Conservation (phyloP, 2,888 invertebrate genomes). For the Zygothrica quintamaculata region DNA sequence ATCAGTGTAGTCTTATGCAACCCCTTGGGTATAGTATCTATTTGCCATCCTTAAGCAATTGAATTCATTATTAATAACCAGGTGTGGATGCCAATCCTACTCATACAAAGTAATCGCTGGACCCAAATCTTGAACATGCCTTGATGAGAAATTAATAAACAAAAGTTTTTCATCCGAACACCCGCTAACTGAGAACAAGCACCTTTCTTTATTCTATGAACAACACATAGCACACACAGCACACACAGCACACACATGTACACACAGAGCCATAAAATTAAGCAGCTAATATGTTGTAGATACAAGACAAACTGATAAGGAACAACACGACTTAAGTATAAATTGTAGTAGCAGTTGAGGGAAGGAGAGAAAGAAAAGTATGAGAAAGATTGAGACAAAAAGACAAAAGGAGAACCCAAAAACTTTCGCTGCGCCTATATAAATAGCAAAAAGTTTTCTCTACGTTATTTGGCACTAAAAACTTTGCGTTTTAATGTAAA, state of each 20-base stretch:
- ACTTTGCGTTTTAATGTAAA: constrained; percentile 73
- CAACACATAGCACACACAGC: no score
- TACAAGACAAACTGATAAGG: constrained; percentile 61
- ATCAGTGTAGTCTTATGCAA: constrained; percentile 10
- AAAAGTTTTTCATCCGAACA: constrained; percentile 61
- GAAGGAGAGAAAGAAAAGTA: constrained; percentile 14
- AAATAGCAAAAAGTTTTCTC: constrained; percentile 66
- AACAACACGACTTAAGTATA: not conserved
- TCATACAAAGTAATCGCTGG: constrained; percentile 10
- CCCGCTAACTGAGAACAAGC: constrained; percentile 24
- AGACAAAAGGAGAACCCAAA: constrained; percentile 42
- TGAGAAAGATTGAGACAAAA: constrained; percentile 28
- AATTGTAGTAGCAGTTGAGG: no score
- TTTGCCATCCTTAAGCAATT: constrained; percentile 9
- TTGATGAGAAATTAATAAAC: constrained; percentile 72
- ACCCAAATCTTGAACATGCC: constrained; percentile 43
- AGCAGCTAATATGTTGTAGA: constrained; percentile 75
- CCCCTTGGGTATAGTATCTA: no score
- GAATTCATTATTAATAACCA: constrained; percentile 33
- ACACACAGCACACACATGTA: constrained; percentile 16
- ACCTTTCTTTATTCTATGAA: constrained; percentile 22
- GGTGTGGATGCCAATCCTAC: not conserved
- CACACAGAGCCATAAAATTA: constrained; percentile 50
- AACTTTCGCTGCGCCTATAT: constrained; percentile 64
- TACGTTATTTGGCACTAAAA: constrained; percentile 46